Base-by-base conservation (phyloP, 2,888 invertebrate species). In the Noctua fimbriata region DNA sequence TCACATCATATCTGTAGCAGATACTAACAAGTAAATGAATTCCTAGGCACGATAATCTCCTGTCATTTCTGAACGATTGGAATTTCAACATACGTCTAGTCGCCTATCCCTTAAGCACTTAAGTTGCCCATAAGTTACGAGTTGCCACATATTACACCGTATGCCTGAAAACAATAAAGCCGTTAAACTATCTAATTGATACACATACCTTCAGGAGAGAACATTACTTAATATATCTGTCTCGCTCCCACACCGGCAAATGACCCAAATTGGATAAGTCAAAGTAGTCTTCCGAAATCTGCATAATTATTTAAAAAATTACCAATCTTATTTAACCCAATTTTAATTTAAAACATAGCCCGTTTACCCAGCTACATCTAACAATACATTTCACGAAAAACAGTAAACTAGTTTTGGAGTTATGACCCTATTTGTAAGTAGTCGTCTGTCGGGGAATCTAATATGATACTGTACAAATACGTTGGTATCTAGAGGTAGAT, bases 391-490 rank as follows among this genome's bases (percentile, higher is more conserved):
- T 60, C 18, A 63, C n/a, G 76, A 73, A 79, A 81, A 83, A 76
- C 47, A 69, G 21, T 77, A 44, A 83, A 77, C 78, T 74, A 80
- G 70, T 89, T 82, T 74, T 12, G 52, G 66, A 89, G 82, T 76
- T 81, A 88, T 82, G 75, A 73, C 69, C 74, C 32, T 82, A 82
- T 82, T 82, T 79, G 75, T 78, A 70, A 81, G 69, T 80, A 36
- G 71, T 73, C 32, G 58, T 75, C 44, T 71, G 66, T 76, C 70
- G 36, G 72, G 78, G 78, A 83, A 89, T 87, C 80, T 87, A 81
- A 89, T 87, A 89, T 85, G 79, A 81, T 87, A 73, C 84, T 90
- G 85, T 88, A 89, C 88, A 91, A 88, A 90, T 87, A 86, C 84
- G 84, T 83, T 47, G 78, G 78, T 89, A 91, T 74, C 55, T 73